These are phyloP conservation scores for Uria lomvia DNA, from an alignment of 2,113 vertebrate species.

Conservation along the genomic window DNA sequence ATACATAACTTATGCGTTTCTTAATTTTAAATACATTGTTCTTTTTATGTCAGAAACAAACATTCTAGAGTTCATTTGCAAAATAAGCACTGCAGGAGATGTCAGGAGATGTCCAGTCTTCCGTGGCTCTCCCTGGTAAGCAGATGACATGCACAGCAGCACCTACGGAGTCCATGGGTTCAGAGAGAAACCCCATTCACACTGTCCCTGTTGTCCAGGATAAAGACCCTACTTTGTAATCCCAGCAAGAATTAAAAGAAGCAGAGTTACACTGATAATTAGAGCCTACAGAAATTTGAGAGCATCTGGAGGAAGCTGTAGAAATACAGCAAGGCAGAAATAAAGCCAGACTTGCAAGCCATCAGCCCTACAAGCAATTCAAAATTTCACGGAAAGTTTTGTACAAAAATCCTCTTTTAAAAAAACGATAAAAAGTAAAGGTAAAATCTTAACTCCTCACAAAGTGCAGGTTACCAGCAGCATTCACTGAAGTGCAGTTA, in stretches of 20 bases:
- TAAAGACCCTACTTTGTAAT: background rate
- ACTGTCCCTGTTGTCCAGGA: background rate
- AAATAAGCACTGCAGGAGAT: background rate
- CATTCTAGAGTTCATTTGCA: background rate
- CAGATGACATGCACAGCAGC: background rate
- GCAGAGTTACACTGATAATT: background rate
- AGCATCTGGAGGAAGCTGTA: background rate
- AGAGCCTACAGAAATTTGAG: background rate
- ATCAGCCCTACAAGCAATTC: background rate
- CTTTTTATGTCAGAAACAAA: background rate
- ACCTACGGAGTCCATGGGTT: background rate
- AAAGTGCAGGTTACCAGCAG: background rate
- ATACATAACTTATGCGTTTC: background rate
- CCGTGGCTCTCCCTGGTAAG: background rate
- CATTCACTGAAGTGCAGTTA: background rate
- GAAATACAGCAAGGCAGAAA: background rate
- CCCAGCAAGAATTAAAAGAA: background rate
- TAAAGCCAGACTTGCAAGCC: background rate
- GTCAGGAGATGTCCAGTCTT: background rate
- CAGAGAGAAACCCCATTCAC: background rate
- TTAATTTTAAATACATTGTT: background rate
- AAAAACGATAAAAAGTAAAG: background rate
- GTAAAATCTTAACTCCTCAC: background rate
- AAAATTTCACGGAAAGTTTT: background rate
- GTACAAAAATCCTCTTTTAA: background rate